These are phyloP conservation scores for Pristionchus pacificus DNA, from an alignment of 1,140 invertebrate genomes.

Conservation along the genomic window DNA sequence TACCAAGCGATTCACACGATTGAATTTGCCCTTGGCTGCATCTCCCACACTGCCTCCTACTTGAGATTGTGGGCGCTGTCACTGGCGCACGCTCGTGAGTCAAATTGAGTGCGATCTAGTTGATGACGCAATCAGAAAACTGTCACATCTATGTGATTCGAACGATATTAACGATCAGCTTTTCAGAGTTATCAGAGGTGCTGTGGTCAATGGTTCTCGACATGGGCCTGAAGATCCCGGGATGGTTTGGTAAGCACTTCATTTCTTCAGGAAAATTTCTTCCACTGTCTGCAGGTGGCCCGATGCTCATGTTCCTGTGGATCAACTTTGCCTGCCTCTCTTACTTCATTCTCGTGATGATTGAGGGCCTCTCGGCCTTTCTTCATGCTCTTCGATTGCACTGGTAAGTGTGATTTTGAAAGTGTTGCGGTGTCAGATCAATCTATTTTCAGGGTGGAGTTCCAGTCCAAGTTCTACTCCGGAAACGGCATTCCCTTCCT, in stretches of 20 bases:
- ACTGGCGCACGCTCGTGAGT: constrained; percentile 86
- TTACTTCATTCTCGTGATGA: constrained; percentile 79
- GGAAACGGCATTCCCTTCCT: constrained; percentile 83
- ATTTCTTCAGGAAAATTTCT: neutral
- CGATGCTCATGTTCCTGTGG: constrained; percentile 73
- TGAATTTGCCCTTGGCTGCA: constrained; percentile 88
- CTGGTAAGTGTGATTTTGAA: constrained; percentile 65
- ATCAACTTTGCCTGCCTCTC: constrained; percentile 80
- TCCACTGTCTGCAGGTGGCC: no score
- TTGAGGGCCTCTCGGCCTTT: constrained; percentile 97
- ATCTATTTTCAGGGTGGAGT: constrained; percentile 95
- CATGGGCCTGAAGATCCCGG: constrained; percentile 58
- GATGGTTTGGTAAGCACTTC: constrained; percentile 58
- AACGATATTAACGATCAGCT: constrained; percentile 63
- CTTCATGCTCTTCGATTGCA: constrained; percentile 93
- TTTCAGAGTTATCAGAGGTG: constrained; percentile 59
- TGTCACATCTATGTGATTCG: constrained; percentile 60
- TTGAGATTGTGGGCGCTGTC: constrained; percentile 90
- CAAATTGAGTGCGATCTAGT: neutral
- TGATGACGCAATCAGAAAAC: constrained; percentile 37
- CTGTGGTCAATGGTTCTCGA: constrained; percentile 62
- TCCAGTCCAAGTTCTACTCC: no score
- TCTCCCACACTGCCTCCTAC: constrained; percentile 93
- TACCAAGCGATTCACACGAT: constrained; percentile 91
- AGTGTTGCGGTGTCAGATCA: constrained; percentile 68